Percentiles rank a stretch among this genome's conserved stretches.
Evolutionary conservation across 1,140 invertebrate genomes (phyloP).

Genomic region (Brachionus calyciflorus): DNA sequence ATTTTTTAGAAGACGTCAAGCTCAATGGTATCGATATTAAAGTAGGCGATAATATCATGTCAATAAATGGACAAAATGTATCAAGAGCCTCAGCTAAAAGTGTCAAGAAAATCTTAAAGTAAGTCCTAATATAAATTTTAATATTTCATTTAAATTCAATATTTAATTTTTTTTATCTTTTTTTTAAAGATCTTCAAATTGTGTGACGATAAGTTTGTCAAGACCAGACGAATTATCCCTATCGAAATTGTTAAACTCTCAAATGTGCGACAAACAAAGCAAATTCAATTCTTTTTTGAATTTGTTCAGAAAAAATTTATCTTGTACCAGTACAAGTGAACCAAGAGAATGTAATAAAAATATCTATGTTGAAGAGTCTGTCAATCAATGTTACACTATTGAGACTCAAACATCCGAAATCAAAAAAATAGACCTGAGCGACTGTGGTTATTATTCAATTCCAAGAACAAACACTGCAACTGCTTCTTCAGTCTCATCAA

Average conservation of each 20-base stretch:
- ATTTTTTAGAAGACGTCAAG: neutral
- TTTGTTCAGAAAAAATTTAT: conserved; percentile 15
- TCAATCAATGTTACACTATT: conserved; percentile 10
- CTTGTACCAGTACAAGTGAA: neutral
- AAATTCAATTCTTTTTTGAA: neutral
- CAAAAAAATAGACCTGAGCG: neutral
- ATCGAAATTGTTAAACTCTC: neutral
- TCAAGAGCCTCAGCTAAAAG: conserved; percentile 34
- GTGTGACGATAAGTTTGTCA: neutral
- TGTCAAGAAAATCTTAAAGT: conserved; percentile 31
- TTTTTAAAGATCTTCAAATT: neutral
- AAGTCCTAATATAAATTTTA: neutral
- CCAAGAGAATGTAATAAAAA: neutral
- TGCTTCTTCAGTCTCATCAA: neutral
- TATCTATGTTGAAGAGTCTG: neutral
- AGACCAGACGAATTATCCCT: neutral
- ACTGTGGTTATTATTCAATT: conserved; percentile 43
- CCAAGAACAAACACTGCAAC: conserved; percentile 7
- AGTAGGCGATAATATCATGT: conserved; percentile 31
- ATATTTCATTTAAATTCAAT: neutral
- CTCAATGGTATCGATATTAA: neutral
- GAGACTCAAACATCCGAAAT: neutral
- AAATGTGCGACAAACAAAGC: neutral
- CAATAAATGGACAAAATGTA: conserved; percentile 33
- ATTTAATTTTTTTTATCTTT: neutral